Base-by-base conservation (phyloP, 1,140 invertebrate species). In the Bombus breviceps region DNA sequence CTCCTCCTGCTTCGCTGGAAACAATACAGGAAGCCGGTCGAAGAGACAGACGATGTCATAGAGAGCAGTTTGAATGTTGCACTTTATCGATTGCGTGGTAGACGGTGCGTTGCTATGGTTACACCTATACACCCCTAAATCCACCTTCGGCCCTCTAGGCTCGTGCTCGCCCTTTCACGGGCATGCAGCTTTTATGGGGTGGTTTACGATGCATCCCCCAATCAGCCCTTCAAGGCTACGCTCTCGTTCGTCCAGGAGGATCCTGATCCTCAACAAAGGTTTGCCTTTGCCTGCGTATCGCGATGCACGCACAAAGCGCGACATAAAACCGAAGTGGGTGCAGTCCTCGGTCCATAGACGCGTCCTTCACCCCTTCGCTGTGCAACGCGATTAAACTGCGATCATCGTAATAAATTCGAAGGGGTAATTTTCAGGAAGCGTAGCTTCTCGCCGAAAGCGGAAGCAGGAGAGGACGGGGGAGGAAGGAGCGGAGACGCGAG, bases 61-160 rank as follows among this genome's bases (percentile, higher is more conserved):
- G 47, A 87, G 64, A 87, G n/a, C 72, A 71, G 71, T 59, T 72
- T 90, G 89, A 90, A 90, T 91, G 88, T 88, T 92, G 91, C 92
- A 93, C 89, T 93, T 90, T 93, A 94, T 94, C 88, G 93, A 93
- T 93, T 93, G 68, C 79, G 83, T 39, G 89, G 87, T 86, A 86
- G 71, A 88, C 85, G 86, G 77, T 86, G 73, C 84, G 93, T 93
- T 92, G 89, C 93, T 88, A 93, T 93, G 92, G 88, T 81, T 92
- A 93, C 92, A 83, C 88, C 81, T 91, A 90, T 76, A 88, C 87
- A 83, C 91, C 84, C 90, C 78, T 64, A 86, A 41, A 87, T 81
- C 83, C 80, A 86, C 82, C 89, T 83, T 86, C 85, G 86, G 82
- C 85, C 80, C 87, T 78, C 75, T 80, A 64, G 25, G 59, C 66